Percentiles rank a stretch among this genome's conserved stretches.
Conservation (phyloP, 37 sponge, comb jelly and placozoan species). For the Amphimedon queenslandica region DNA sequence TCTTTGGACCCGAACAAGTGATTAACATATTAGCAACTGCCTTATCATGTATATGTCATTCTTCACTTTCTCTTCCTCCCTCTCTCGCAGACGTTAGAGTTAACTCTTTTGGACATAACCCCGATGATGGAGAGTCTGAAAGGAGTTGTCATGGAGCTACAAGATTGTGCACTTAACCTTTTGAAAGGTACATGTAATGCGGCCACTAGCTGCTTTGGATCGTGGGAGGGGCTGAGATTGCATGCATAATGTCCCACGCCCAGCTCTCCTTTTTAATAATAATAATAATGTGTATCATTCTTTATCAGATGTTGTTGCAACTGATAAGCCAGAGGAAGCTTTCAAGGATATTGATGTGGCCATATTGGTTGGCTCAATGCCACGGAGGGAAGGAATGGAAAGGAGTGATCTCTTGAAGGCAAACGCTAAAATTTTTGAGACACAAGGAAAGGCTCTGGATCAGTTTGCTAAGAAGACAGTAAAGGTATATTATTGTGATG, state of each 20-base stretch:
- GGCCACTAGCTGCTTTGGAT: neutral
- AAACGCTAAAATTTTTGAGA: slow-evolving; percentile 91
- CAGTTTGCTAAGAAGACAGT: slow-evolving; percentile 91
- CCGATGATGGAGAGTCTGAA: slow-evolving; percentile 72
- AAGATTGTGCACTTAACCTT: slow-evolving; percentile 90
- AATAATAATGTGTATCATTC: too few relatives aligned
- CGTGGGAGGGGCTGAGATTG: neutral
- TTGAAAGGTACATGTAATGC: slow-evolving; percentile 61
- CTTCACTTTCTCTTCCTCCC: neutral
- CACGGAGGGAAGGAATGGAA: slow-evolving; percentile 93
- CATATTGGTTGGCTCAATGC: slow-evolving; percentile 95
- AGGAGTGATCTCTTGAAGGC: slow-evolving; percentile 91
- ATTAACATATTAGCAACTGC: neutral
- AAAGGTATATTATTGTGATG: slow-evolving; percentile 50
- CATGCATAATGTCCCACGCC: too few relatives aligned
- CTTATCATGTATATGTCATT: too few relatives aligned
- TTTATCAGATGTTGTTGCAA: slow-evolving; percentile 77
- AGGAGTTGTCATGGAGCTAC: slow-evolving; percentile 96
- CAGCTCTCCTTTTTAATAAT: neutral
- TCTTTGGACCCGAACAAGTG: slow-evolving; percentile 93
- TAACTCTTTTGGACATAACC: slow-evolving; percentile 87
- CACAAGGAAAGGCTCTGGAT: slow-evolving; percentile 84
- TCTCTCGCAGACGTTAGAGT: slow-evolving; percentile 78
- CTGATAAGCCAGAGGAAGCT: slow-evolving; percentile 70
- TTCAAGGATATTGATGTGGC: slow-evolving; percentile 91